These are phyloP conservation scores for Pyrocoelia pectoralis DNA, from an alignment of 2,888 invertebrate genomes.

Conservation along the genomic window DNA sequence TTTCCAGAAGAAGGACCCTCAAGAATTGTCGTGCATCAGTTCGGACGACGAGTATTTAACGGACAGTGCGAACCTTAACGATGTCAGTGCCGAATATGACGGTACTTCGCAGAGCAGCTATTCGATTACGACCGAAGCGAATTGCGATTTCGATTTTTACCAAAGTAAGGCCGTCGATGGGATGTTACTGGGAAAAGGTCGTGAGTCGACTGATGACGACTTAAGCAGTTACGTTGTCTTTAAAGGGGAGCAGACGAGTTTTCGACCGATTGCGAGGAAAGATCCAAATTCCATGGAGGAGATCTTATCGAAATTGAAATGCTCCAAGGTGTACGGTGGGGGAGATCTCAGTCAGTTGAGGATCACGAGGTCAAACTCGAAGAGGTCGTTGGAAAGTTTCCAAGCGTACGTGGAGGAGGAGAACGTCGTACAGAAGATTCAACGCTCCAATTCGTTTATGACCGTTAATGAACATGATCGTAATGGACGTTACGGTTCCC, in stretches of 20 bases:
- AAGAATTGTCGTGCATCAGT: conserved; percentile 34
- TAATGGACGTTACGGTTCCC: conserved; percentile 3
- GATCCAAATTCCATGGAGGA: conserved; percentile 6
- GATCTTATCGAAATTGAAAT: conserved; percentile 16
- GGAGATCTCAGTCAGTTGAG: conserved; percentile 38
- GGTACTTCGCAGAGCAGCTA: conserved; percentile 60
- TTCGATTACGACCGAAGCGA: conserved; percentile 70
- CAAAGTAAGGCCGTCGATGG: conserved; percentile 54
- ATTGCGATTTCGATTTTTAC: conserved; percentile 71
- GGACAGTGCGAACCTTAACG: conserved; percentile 56
- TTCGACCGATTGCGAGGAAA: background rate
- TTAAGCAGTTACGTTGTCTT: no score
- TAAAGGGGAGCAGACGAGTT: no score
- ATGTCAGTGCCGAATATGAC: conserved; percentile 39
- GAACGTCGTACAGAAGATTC: conserved; percentile 38
- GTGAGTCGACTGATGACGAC: background rate
- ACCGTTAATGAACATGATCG: conserved; percentile 49
- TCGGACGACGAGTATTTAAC: conserved; percentile 56
- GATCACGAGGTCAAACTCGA: conserved; percentile 55
- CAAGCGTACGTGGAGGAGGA: conserved; percentile 51
- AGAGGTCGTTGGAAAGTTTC: conserved; percentile 55
- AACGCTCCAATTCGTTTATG: conserved; percentile 54
- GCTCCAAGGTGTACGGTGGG: conserved; percentile 7
- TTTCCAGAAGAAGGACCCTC: conserved; percentile 27
- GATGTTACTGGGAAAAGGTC: background rate